Percentiles rank a stretch among this genome's conserved stretches.
These are phyloP conservation scores for Rhinoptilus africanus DNA, from an alignment of 2,113 vertebrate genomes.

Conservation along the genomic window DNA sequence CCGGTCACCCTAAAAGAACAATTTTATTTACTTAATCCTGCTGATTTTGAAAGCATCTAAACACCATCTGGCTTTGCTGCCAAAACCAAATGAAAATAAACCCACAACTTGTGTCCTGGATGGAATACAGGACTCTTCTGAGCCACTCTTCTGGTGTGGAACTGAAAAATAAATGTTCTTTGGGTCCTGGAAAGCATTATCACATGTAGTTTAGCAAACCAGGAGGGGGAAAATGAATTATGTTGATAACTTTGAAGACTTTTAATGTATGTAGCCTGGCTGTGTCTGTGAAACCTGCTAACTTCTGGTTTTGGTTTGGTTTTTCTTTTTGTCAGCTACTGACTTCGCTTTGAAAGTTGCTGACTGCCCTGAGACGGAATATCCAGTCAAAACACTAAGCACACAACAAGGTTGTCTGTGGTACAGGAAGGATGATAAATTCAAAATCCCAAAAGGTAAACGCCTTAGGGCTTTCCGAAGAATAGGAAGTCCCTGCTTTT, in stretches of 20 bases:
- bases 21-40: neutral
- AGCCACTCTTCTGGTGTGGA: neutral
- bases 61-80: neutral
- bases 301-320: neutral
- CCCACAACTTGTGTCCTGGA: neutral
- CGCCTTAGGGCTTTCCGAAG: neutral
- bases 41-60: neutral
- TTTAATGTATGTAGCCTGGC: neutral
- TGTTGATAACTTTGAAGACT: neutral
- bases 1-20: neutral
- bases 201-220: neutral
- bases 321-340: conserved; percentile 76
- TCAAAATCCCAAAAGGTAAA: conserved; percentile 97
- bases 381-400: conserved; percentile 83
- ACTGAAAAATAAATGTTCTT: neutral
- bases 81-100: neutral
- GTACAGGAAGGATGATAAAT: conserved; percentile 97
- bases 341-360: conserved; percentile 91
- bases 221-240: neutral
- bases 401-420: conserved; percentile 87
- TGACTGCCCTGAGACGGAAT: conserved; percentile 87
- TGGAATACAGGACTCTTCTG: neutral
- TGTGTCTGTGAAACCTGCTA: neutral
- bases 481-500: neutral
- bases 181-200: neutral